Evolutionary conservation across 2,797 vertebrate genomes (phyloP).

Genomic region (Linurgus olivaceus): DNA sequence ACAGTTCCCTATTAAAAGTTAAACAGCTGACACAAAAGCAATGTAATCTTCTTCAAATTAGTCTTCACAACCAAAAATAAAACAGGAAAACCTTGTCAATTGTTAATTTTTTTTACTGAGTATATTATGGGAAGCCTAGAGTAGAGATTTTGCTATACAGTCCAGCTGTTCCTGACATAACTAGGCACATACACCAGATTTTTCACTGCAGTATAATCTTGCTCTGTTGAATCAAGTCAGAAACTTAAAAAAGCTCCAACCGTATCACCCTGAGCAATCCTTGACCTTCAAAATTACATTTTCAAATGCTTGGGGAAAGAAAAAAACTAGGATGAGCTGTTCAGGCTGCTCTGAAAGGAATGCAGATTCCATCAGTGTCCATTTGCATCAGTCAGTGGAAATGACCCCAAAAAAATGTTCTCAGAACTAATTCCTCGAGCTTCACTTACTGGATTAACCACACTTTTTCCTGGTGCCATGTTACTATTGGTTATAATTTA

Average conservation of each 20-base stretch:
- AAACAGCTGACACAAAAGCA: neutral
- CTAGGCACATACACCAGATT: neutral
- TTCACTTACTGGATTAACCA: constrained; percentile 16
- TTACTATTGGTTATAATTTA: neutral
- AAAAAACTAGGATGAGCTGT: constrained; percentile 6
- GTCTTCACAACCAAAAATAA: neutral
- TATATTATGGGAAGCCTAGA: neutral
- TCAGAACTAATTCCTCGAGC: neutral
- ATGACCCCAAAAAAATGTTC: constrained; percentile 38
- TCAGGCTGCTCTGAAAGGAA: constrained; percentile 47
- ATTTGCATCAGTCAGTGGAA: constrained; percentile 46
- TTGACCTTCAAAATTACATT: neutral
- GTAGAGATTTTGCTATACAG: neutral
- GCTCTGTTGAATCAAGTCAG: constrained; percentile 7
- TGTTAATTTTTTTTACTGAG: neutral
- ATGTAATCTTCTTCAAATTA: neutral
- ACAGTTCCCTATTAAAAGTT: neutral
- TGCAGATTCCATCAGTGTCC: constrained; percentile 38
- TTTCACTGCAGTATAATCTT: neutral
- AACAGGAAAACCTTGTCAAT: neutral
- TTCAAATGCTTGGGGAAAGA: neutral
- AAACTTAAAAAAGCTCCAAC: neutral
- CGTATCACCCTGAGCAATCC: neutral
- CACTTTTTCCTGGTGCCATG: neutral
- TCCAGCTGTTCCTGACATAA: neutral